Evolutionary conservation across 23 tunicate species (phyloP), one percentile per base, ranked within the genome.

Genomic region (Pegea sp.): DNA sequence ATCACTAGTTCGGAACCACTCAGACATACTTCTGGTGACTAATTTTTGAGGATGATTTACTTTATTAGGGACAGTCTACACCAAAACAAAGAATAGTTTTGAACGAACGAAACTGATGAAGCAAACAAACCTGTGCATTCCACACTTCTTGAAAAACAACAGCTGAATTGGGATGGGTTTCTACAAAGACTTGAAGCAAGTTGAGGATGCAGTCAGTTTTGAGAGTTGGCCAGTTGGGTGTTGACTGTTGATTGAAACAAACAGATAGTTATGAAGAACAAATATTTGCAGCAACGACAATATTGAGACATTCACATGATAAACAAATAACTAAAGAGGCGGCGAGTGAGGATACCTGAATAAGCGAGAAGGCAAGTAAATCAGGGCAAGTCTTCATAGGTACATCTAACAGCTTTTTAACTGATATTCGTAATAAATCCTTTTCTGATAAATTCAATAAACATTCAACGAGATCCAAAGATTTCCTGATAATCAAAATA

Each of bases 91-190:
- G 16, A 11, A 38, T 11, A 38, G 11, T 38, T 16, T 11, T 11
- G 13, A 13, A 1, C 16, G 29, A 21, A 56, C 53, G 18, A 25
- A 13, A 27, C 7, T 22, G 42, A 18, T 27, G 23, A 33, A 58
- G 34, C 19, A 22, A 22, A 20, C 38, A 27, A 6, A 80, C 93
- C 75, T 80, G 93, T 8, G 44, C 72, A 58, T 68, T 77, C 84
- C 86, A 74, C 34, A 77, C 61, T 56, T 48, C 68, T 34, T 64
- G 72, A 0, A 86, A 72, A 25, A 74, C 70, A 28, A 69, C 64
- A 22, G 74, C 84, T 8, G 96, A 74, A 71, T 84, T 84, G 22
- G 86, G 86, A 54, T 84, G 96, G 51, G 69, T 67, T 50, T 80
- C 76, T 0, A 84, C 66, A 59, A 84, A 74, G 31, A 64, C 61